Percentiles rank a stretch among this genome's conserved stretches.
These are phyloP conservation scores for Agriopis leucophaearia DNA, from an alignment of 2,888 invertebrate genomes.

Conservation along the genomic window DNA sequence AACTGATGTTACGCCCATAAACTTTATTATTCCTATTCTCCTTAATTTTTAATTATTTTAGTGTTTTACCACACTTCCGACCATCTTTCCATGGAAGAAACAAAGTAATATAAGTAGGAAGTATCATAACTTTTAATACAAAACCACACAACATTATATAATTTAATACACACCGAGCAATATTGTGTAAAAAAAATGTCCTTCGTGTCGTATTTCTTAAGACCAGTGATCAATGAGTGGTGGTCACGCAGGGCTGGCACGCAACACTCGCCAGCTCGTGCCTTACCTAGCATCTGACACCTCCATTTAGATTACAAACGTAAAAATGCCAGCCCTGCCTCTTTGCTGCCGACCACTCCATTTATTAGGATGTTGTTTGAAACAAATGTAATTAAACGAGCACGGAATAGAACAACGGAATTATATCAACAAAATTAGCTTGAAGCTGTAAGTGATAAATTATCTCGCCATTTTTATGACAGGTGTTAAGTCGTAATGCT, in stretches of 20 bases:
- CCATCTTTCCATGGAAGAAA: too few species aligned
- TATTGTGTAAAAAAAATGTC: conserved; percentile 70
- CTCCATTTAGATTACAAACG: conserved; percentile 68
- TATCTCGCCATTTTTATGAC: too few species aligned
- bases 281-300: conserved; percentile 63
- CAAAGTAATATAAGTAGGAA: neutral
- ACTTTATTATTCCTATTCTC: too few species aligned
- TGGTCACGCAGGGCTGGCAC: conserved; percentile 75
- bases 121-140: neutral
- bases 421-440: neutral
- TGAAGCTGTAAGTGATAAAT: neutral
- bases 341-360: conserved; percentile 67
- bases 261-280: conserved; percentile 60
- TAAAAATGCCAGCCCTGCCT: conserved; percentile 72
- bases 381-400: conserved; percentile 26
- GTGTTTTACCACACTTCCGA: too few species aligned
- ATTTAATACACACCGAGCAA: conserved; percentile 28
- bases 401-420: neutral
- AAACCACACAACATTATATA: conserved; percentile 14
- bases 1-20: too few species aligned
- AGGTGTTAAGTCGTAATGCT: too few species aligned
- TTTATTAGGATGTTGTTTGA: conserved; percentile 58
- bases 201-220: conserved; percentile 68
- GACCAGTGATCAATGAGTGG: conserved; percentile 73
- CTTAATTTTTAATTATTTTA: too few species aligned